Conservation (phyloP, 2,888 invertebrate genomes). For the Cordilura impudica region DNA sequence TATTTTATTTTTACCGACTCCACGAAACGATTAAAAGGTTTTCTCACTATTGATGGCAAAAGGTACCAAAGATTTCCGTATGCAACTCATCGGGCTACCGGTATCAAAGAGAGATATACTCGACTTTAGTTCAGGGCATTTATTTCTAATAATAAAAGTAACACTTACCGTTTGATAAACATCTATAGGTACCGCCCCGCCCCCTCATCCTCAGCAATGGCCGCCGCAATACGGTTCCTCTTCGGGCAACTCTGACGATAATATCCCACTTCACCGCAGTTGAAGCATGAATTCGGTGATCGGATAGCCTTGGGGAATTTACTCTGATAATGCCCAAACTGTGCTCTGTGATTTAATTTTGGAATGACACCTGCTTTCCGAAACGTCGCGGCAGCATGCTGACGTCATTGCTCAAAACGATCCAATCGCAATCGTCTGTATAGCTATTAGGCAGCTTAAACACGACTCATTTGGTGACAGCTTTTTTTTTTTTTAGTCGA, state of each 20-base stretch:
- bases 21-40: conserved; percentile 1
- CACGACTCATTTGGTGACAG: conserved; percentile 12
- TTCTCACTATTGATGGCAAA: neutral
- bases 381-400: neutral
- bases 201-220: neutral
- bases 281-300: conserved; percentile 34
- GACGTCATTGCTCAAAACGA: conserved; percentile 9
- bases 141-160: conserved; percentile 5
- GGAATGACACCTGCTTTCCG: neutral
- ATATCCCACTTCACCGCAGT: conserved; percentile 15
- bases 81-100: neutral
- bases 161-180: conserved; percentile 26
- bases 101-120: conserved; percentile 18
- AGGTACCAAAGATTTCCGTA: neutral
- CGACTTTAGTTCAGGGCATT: conserved; percentile 20
- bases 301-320: conserved; percentile 23
- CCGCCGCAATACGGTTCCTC: neutral
- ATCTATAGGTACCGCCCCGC: neutral
- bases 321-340: conserved; percentile 31
- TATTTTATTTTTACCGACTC: neutral
- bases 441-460: conserved; percentile 21
- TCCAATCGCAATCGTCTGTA: conserved; percentile 38
- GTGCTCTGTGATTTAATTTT: neutral
- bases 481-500: neutral
- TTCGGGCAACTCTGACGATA: conserved; percentile 25